A percentile compares a stretch with the other conserved stretches of the same genome.
phyloP scores from a whole-genome alignment of 1,140 invertebrate genomes.

The Wiebesia pumilae region DNA sequence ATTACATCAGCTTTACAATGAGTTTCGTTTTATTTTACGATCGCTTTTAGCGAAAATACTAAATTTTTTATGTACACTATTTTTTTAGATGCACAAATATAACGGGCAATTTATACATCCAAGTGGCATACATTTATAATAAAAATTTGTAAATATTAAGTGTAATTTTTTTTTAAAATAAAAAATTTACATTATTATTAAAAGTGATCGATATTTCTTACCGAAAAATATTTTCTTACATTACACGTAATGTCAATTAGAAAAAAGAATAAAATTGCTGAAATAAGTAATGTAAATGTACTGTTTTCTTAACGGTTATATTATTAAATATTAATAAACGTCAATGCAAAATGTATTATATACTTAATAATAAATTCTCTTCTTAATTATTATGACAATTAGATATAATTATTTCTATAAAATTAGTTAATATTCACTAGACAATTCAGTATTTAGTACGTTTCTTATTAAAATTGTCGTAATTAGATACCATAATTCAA shows the following conservation, averaged over 20 bases:
- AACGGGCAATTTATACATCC: neutral
- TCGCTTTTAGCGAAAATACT: neutral
- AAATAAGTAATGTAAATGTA: neutral
- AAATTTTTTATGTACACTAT: neutral
- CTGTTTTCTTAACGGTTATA: neutral
- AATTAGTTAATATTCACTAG: neutral
- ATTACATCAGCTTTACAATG: neutral
- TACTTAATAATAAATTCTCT: neutral
- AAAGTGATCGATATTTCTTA: neutral
- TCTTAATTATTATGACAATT: constrained; percentile 1
- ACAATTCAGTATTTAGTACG: neutral
- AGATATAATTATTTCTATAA: neutral
- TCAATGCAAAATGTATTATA: neutral
- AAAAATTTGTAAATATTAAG: neutral
- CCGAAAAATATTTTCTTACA: neutral
- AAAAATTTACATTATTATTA: neutral
- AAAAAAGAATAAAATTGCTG: neutral
- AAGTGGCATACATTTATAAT: neutral
- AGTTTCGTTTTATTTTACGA: neutral
- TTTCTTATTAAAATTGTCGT: neutral
- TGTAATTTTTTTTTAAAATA: neutral
- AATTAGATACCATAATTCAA: constrained; percentile 27
- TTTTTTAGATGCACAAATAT: neutral
- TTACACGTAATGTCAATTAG: neutral
- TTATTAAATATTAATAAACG: neutral